Evolutionary conservation across 2,888 invertebrate genomes (phyloP), one percentile per base, ranked within the genome.

Genomic region (Euclidia mi): DNA sequence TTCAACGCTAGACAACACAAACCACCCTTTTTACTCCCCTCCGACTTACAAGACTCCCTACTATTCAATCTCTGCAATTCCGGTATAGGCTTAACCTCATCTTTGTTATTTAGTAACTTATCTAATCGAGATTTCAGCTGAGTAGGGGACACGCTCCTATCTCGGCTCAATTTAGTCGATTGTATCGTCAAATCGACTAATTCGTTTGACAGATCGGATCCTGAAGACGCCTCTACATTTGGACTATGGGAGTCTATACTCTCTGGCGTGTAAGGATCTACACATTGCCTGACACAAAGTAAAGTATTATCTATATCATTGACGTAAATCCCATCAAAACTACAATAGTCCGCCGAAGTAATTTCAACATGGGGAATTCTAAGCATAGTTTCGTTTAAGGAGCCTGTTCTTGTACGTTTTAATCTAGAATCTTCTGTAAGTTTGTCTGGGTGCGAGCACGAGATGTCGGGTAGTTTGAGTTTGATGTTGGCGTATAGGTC

Each of bases 231-330:
- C 32, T 94, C 96, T 0, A 95, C 94, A 59, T 95, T 94, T 0
- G 97, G 97, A 38, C 97, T 96, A 75, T 96, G 97, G 15, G 97
- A 97, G 77, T 97, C 97, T 65, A 96, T 95, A 84, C 97, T 97
- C 78, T 97, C 97, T n/a, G 97, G 97, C 0, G 97, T 97, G 76
- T 97, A 97, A 0, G 97, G 97, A 73, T 97, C 97, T 76, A 96
- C 89, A 78, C 91, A 92, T 2, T 70, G 87, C 1, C 79, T 65
- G 0, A 89, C 90, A 6, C 85, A 85, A 0, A 96, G 79, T 18
- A 95, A 79, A 0, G 95, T 92, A 2, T 89, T 91, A 68, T 96
- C 96, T 9, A 95, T 87, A 49, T 95, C 94, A 66, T 95, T 95
- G 0, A 95, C 92, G 55, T 95, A 95, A 10, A 95, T 90, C 0